phyloP scores from a whole-genome alignment of 37 sponge, comb jelly and placozoan genomes.

The Dysidea cf. avara region DNA sequence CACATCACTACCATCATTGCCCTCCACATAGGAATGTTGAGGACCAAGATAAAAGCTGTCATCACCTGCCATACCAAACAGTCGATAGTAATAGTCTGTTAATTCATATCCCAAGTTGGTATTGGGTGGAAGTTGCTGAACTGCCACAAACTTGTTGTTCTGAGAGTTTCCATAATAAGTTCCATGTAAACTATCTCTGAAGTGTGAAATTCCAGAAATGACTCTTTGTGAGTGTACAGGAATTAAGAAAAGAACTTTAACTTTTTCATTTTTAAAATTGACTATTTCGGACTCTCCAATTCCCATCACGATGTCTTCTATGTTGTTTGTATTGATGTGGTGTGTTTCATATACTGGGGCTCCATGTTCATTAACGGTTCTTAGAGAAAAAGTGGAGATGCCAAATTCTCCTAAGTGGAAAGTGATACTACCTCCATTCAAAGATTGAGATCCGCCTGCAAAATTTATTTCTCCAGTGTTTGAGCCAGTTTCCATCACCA shows the following conservation, averaged over 20 bases:
- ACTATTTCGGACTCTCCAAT: too few relatives aligned
- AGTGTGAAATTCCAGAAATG: not conserved
- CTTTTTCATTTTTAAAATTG: not conserved
- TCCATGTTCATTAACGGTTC: slow-evolving; percentile 1
- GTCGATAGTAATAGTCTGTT: not conserved
- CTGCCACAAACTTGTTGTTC: not conserved
- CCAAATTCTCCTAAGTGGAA: slow-evolving; percentile 15
- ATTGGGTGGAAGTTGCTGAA: slow-evolving; percentile 1
- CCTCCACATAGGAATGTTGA: too few relatives aligned
- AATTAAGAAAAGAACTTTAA: not conserved
- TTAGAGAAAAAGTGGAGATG: not conserved
- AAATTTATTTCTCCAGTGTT: slow-evolving; percentile 17
- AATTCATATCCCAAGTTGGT: not conserved
- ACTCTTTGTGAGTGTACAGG: not conserved
- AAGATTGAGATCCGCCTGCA: slow-evolving; percentile 21
- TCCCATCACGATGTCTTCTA: slow-evolving; percentile 15
- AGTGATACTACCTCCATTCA: slow-evolving; percentile 34
- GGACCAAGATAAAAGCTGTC: not conserved
- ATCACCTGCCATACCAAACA: not conserved
- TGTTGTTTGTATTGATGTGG: not conserved
- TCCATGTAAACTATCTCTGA: slow-evolving; percentile 8
- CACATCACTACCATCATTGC: not conserved
- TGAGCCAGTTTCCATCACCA: not conserved
- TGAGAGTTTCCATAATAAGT: slow-evolving; percentile 5
- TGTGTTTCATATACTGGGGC: not conserved